Evolutionary conservation across 1,140 invertebrate species (phyloP), one percentile per base, ranked within the genome.

Genomic region (Pentalonia nigronervosa): DNA sequence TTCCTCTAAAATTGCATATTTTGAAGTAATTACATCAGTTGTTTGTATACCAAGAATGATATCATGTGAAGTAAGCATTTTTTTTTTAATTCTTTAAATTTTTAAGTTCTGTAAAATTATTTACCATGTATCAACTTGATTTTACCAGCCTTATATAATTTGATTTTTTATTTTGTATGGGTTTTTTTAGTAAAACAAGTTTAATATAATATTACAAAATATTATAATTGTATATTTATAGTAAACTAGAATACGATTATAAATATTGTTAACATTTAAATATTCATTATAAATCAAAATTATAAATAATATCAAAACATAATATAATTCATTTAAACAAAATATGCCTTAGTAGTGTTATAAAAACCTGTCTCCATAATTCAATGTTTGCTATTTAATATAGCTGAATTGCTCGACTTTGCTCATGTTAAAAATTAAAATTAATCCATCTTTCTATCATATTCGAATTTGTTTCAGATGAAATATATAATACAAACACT

Each of bases 41-140:
- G 91, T 86, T 53, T 93, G 91, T 41, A 53, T 93, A 47, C 91
- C 91, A 41, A 93, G 48, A 56, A 86, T 84, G 25, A 41, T 25
- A 30, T 50, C 23, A 36, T 93, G 91, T 41, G 91, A 93, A 84
- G 91, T 93, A 45, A 93, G 23, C 3, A 92, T 84, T 30, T 41
- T 93, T 53, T 91, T 91, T 34, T 36, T 23, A 47, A 30, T 81
- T 36, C 7, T 7, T 41, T 41, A 41, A 41, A 41, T 48, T 56
- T n/a, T 11, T n/a, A 11, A n/a, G 11, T 67, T n/a, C 30, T 67
- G 1, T 17, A 60, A 60, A n/a, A 67, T 67, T 67, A 1, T 67
- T n/a, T 17, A 67, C 60, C 9, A 8, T 60, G 3, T 60, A 30
- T 9, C 30, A 17, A 67, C 0, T n/a, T n/a, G 14, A 67, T n/a